Evolutionary conservation across 1,140 invertebrate species (phyloP).

Genomic region (Drosophila aff.): DNA sequence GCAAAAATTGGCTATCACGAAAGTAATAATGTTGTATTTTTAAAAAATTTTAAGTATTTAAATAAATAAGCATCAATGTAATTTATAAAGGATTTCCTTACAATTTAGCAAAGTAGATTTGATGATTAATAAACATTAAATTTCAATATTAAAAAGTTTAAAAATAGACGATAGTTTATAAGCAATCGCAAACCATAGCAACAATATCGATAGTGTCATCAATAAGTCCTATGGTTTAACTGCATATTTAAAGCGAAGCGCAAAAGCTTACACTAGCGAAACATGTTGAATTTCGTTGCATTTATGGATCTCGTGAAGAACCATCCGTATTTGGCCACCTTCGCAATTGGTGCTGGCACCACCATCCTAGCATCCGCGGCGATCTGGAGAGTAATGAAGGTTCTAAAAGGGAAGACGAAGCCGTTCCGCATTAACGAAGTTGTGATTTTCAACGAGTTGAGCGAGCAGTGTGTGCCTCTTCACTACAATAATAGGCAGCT

Average conservation of each 20-base stretch:
- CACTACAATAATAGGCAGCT: neutral
- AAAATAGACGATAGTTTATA: too few species aligned
- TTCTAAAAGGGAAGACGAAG: neutral
- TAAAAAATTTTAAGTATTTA: neutral
- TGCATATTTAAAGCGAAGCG: slow-evolving; percentile 5
- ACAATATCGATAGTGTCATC: neutral
- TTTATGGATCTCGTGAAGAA: slow-evolving; percentile 9
- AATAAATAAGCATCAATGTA: neutral
- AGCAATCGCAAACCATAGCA: neutral
- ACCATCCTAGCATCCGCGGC: neutral
- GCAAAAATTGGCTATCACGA: neutral
- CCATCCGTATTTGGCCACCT: neutral
- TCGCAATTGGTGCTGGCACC: neutral
- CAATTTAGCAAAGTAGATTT: neutral
- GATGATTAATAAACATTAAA: neutral
- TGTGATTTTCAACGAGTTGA: slow-evolving; percentile 57
- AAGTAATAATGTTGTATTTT: too few species aligned
- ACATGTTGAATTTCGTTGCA: neutral
- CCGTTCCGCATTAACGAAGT: slow-evolving; percentile 29
- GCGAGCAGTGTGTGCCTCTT: neutral
- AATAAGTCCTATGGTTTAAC: neutral
- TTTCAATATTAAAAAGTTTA: too few species aligned
- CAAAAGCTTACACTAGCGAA: neutral
- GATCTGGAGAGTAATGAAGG: neutral
- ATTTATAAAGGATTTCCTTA: neutral